Evolutionary conservation across 1,140 invertebrate species (phyloP).

Genomic region (Leptinotarsa lineolata): DNA sequence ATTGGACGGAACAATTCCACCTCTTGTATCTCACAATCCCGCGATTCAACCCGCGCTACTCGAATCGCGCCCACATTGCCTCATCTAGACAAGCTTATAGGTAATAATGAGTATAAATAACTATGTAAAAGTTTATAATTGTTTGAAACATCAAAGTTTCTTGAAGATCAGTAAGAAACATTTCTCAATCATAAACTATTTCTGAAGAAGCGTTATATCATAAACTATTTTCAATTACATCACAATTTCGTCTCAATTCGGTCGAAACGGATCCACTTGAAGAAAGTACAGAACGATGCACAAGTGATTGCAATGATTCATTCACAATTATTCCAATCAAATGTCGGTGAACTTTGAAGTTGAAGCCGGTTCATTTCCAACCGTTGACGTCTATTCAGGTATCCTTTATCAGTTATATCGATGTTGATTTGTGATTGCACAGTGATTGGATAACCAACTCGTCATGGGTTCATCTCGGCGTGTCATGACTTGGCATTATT

Average conservation of each 20-base stretch:
- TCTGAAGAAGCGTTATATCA: too few species aligned
- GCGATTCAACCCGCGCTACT: too few species aligned
- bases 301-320: slow-evolving; percentile 7
- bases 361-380: slow-evolving; percentile 8
- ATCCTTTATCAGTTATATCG: slow-evolving; percentile 16
- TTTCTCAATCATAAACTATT: too few species aligned
- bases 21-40: too few species aligned
- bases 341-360: slow-evolving; percentile 17
- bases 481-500: slow-evolving; percentile 35
- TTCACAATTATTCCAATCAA: slow-evolving; percentile 10
- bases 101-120: too few species aligned
- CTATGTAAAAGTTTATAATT: too few species aligned
- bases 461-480: slow-evolving; percentile 38
- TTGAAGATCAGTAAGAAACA: too few species aligned
- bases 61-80: too few species aligned
- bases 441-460: slow-evolving; percentile 36
- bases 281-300: background rate
- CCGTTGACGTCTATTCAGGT: slow-evolving; percentile 17
- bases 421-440: slow-evolving; percentile 37
- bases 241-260: background rate
- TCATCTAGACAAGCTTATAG: too few species aligned
- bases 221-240: too few species aligned
- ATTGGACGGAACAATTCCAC: too few species aligned
- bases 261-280: background rate
- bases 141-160: too few species aligned